Evolutionary conservation across 1,140 invertebrate genomes (phyloP), one percentile per base, ranked within the genome.

Genomic region (Cardiocondyla obscurior): DNA sequence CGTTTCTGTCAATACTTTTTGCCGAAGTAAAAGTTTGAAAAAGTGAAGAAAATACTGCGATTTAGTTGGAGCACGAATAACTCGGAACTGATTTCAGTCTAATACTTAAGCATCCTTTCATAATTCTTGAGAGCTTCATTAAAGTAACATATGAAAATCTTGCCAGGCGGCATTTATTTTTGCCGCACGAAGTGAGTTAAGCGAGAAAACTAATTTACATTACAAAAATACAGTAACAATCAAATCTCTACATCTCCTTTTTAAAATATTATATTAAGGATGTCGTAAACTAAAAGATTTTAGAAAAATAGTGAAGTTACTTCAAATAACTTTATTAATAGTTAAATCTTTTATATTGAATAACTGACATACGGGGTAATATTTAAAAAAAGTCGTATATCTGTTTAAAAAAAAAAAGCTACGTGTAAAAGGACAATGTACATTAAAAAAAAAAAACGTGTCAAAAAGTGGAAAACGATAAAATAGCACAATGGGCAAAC

Each of bases 1-100:
- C 74, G 5, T 53, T 79, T 79, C 74, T 79, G 74, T 53, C 74
- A 67, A 79, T 79, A 79, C 33, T 79, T 76, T 62, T 64, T 53
- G 62, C 33, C 22, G 30, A 77, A 67, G 74, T 79, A 46, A 53
- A 79, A 77, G 74, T 77, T 77, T 25, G 62, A 69, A 79, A 69
- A 79, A 79, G 74, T 67, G 49, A 65, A 49, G 74, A 42, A 79
- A 69, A 67, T 79, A 46, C 46, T 67, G 39, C 36, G 44, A 79
- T 79, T 69, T 69, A 67, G 74, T 79, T 67, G 62, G 36, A 79
- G 74, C 12, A 46, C 74, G 62, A 55, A 55, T 79, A 79, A 79
- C 62, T 79, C 55, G 46, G 25, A 79, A 69, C 49, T 67, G 62
- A 69, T 79, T 79, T 79, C 60, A 53, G 25, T 39, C 7, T 79